phyloP scores from a whole-genome alignment of 2,113 vertebrate species.

The Melospiza melodia region DNA sequence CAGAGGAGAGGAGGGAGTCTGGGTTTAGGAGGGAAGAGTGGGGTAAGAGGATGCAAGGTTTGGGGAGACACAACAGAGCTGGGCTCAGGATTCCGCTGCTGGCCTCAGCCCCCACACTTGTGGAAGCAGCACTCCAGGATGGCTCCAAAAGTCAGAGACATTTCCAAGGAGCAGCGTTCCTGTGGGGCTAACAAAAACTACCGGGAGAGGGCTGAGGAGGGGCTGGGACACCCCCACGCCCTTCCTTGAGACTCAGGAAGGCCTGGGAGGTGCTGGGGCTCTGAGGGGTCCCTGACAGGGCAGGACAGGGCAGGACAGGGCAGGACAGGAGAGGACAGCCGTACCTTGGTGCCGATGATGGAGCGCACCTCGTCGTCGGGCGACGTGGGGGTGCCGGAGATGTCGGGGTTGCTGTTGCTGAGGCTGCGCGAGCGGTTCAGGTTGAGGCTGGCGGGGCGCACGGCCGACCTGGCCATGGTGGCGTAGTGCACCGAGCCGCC shows the following conservation, averaged over 20 bases:
- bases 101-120: neutral
- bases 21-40: neutral
- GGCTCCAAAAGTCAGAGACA: neutral
- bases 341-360: constrained; percentile 97
- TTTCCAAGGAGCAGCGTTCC: neutral
- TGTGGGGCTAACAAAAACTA: neutral
- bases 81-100: neutral
- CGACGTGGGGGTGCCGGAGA: constrained; percentile 94
- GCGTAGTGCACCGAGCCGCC: constrained; percentile 96
- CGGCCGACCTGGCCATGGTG: constrained; percentile 94
- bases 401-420: constrained; percentile 98
- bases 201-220: neutral
- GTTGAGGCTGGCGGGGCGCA: constrained; percentile 94
- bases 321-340: neutral
- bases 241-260: neutral
- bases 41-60: neutral
- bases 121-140: neutral
- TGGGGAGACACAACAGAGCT: neutral
- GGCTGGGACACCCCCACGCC: neutral
- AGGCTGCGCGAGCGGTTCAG: constrained; percentile 96
- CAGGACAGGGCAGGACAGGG: neutral
- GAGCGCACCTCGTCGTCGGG: constrained; percentile 96
- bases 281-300: neutral
- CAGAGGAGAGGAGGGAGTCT: neutral
- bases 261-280: neutral